phyloP scores from a whole-genome alignment of 2,797 vertebrate genomes.

The Holocentrus rufus region DNA sequence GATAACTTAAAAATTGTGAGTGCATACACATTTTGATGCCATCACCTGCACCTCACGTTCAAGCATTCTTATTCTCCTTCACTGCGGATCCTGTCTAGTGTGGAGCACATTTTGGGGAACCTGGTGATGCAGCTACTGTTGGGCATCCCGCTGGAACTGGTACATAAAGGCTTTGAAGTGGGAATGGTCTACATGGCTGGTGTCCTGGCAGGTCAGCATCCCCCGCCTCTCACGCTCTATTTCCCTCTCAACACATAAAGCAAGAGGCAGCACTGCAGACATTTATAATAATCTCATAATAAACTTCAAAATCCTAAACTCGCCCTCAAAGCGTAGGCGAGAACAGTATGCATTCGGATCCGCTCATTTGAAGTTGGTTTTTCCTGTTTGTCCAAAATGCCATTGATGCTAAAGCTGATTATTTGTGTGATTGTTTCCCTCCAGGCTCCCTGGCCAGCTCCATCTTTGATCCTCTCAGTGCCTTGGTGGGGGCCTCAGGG shows the following conservation, averaged over 20 bases:
- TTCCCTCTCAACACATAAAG: background rate
- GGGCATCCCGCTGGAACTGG: constrained; percentile 91
- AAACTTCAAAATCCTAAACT: background rate
- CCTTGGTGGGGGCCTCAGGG: constrained; percentile 90
- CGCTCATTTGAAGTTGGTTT: constrained; percentile 6
- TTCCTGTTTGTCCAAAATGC: constrained; percentile 36
- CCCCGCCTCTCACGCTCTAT: background rate
- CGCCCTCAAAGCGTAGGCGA: background rate
- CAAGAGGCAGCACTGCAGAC: background rate
- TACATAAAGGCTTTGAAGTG: constrained; percentile 92
- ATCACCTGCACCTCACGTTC: no score
- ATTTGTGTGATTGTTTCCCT: constrained; percentile 20
- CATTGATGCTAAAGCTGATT: background rate
- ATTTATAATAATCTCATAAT: background rate
- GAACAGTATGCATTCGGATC: background rate
- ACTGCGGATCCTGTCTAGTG: constrained; percentile 68
- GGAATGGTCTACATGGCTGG: constrained; percentile 91
- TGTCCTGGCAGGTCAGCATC: constrained; percentile 87
- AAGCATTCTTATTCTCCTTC: no score
- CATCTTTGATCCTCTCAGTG: constrained; percentile 88
- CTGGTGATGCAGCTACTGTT: constrained; percentile 88
- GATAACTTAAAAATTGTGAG: background rate
- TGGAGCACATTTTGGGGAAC: constrained; percentile 91
- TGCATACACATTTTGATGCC: no score
- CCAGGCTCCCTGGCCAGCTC: constrained; percentile 92